Evolutionary conservation across 2,797 vertebrate species (phyloP).

Genomic region (Epinephelus malabaricus): DNA sequence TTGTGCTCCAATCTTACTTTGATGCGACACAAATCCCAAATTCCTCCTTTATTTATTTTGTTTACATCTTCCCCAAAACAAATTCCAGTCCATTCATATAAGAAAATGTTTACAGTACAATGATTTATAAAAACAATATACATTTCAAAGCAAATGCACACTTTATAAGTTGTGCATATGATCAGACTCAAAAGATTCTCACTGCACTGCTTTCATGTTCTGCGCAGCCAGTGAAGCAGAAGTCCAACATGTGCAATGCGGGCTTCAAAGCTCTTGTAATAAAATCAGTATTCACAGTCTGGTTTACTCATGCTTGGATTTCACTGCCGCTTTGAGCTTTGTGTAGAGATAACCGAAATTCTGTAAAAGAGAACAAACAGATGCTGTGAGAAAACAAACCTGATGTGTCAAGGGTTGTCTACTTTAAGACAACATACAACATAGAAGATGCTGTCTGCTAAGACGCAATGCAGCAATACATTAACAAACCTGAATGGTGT

Average conservation of each 20-base stretch:
- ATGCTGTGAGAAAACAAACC: slow-evolving; percentile 20
- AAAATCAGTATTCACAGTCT: slow-evolving; percentile 4
- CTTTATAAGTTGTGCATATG: slow-evolving; percentile 18
- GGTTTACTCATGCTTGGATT: slow-evolving; percentile 83
- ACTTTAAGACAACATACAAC: neutral
- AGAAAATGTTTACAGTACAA: slow-evolving; percentile 35
- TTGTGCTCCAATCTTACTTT: slow-evolving; percentile 7
- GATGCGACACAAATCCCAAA: slow-evolving; percentile 7
- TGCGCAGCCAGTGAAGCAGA: slow-evolving; percentile 20
- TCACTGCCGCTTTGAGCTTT: slow-evolving; percentile 81
- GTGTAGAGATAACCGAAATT: slow-evolving; percentile 82
- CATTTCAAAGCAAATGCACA: slow-evolving; percentile 44
- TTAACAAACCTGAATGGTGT: slow-evolving; percentile 83
- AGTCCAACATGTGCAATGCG: slow-evolving; percentile 24
- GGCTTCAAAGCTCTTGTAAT: slow-evolving; percentile 42
- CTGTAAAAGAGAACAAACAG: slow-evolving; percentile 70
- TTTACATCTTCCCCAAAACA: slow-evolving; percentile 1
- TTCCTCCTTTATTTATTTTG: slow-evolving; percentile 43
- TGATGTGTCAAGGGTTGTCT: neutral
- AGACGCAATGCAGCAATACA: neutral
- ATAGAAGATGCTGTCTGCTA: neutral
- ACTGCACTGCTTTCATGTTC: slow-evolving; percentile 40
- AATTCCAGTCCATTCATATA: neutral
- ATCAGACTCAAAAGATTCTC: slow-evolving; percentile 20
- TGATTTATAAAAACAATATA: slow-evolving; percentile 29